Evolutionary conservation across 2,888 invertebrate species (phyloP).

Genomic region (Pristionchus japonicus): DNA sequence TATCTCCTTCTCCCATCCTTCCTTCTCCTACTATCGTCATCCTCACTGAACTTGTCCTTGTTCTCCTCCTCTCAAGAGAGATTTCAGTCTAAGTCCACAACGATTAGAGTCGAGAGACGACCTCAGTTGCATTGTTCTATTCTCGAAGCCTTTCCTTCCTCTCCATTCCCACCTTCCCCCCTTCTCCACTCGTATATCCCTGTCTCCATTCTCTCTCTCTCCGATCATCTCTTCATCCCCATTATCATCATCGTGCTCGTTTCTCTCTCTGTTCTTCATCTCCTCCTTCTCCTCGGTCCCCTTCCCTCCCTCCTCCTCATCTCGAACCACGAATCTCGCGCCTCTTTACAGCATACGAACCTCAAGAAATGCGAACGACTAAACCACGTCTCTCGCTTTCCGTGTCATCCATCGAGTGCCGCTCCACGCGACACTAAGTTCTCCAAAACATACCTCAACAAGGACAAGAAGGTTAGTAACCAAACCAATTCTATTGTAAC

Average conservation of each 20-base stretch:
- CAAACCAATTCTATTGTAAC: not conserved
- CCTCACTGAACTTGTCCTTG: conserved; percentile 46
- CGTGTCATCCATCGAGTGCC: conserved; percentile 72
- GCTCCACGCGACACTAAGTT: conserved; percentile 74
- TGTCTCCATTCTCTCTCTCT: conserved; percentile 40
- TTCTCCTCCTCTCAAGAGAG: conserved; percentile 34
- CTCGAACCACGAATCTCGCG: not conserved
- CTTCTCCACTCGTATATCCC: not conserved
- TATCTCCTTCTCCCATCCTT: conserved; percentile 37
- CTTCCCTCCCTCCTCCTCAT: not conserved
- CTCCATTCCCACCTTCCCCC: not conserved
- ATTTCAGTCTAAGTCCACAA: conserved; percentile 33
- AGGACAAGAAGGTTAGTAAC: conserved; percentile 73
- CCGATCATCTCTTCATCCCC: conserved; percentile 44
- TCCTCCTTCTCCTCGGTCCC: conserved; percentile 47
- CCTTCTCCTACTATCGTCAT: conserved; percentile 45
- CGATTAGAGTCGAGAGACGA: conserved; percentile 6
- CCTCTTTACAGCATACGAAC: conserved; percentile 72
- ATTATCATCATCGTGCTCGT: conserved; percentile 38
- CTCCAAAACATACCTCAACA: conserved; percentile 74
- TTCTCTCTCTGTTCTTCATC: conserved; percentile 30
- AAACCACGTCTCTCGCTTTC: conserved; percentile 74
- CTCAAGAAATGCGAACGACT: conserved; percentile 75
- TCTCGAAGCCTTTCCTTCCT: conserved; percentile 33
- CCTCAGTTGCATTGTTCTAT: conserved; percentile 36